A percentile compares a stretch with the other conserved stretches of the same genome.
These are phyloP conservation scores for Sarcophaga variegata DNA, from an alignment of 2,888 invertebrate genomes.

Conservation along the genomic window DNA sequence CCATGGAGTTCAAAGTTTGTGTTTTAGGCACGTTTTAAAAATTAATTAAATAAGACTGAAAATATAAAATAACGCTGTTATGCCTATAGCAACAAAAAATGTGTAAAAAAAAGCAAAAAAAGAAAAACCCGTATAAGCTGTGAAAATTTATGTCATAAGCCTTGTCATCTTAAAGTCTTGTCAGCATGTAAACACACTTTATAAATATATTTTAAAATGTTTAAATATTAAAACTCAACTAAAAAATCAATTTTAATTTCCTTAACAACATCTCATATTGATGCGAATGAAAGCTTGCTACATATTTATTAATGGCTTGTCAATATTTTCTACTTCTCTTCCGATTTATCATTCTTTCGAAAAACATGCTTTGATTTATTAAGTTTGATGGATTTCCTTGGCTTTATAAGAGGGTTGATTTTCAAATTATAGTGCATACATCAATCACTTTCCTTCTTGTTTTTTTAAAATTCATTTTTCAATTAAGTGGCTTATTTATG, in stretches of 20 bases:
- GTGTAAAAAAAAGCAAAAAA: not conserved
- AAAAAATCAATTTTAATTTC: not conserved
- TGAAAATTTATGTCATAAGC: too few relatives aligned
- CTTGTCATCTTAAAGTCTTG: too few relatives aligned
- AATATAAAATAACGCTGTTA: not conserved
- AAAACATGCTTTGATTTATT: not conserved
- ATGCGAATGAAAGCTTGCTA: slow-evolving; percentile 4
- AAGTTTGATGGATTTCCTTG: not conserved
- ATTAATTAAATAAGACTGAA: slow-evolving; percentile 51
- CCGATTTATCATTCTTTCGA: not conserved
- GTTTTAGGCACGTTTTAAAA: slow-evolving; percentile 64
- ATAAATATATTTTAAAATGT: too few relatives aligned
- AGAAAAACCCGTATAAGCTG: not conserved
- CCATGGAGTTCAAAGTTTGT: slow-evolving; percentile 50
- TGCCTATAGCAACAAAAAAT: slow-evolving; percentile 2
- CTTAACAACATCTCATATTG: not conserved
- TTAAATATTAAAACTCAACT: too few relatives aligned
- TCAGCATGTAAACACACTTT: too few relatives aligned
- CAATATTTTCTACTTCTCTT: not conserved
- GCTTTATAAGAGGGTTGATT: not conserved
- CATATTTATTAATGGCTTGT: slow-evolving; percentile 13
- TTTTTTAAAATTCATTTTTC: not conserved
- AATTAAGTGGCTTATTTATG: not conserved
- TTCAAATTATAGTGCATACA: not conserved
- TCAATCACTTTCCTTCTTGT: not conserved